A percentile compares a stretch with the other conserved stretches of the same genome.
Evolutionary conservation across 2,113 vertebrate genomes (phyloP).

Genomic region (Panthera leo): DNA sequence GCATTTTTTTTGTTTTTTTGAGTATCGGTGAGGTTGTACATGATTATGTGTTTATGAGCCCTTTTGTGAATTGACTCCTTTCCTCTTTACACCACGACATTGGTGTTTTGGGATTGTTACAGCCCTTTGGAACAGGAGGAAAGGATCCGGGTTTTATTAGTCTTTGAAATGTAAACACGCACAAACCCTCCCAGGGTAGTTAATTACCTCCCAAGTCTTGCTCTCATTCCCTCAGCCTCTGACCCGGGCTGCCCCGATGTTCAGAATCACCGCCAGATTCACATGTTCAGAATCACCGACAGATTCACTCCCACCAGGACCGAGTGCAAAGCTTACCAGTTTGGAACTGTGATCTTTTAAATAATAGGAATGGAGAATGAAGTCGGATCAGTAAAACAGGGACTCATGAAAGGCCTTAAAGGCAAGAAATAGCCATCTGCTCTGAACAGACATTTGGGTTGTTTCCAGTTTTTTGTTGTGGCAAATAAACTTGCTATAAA

Average conservation of each 20-base stretch:
- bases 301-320: fast-evolving
- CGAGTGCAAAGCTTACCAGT: not conserved
- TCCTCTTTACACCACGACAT: not conserved
- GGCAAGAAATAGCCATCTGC: not conserved
- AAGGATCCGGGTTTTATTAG: not conserved
- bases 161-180: not conserved
- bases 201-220: not conserved
- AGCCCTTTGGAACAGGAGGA: not conserved
- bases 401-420: not conserved
- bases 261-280: too few relatives aligned
- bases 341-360: not conserved
- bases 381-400: not conserved
- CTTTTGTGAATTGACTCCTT: not conserved
- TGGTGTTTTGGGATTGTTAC: not conserved
- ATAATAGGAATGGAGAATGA: not conserved
- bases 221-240: not conserved
- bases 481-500: not conserved
- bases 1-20: not conserved
- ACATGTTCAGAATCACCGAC: fast-evolving
- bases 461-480: not conserved
- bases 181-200: not conserved
- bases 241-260: fast-evolving
- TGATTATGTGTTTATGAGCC: not conserved
- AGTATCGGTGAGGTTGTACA: not conserved
- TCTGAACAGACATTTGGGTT: too few relatives aligned